Conservation (phyloP, 2,797 vertebrate genomes). For the Lacerta bilineata region DNA sequence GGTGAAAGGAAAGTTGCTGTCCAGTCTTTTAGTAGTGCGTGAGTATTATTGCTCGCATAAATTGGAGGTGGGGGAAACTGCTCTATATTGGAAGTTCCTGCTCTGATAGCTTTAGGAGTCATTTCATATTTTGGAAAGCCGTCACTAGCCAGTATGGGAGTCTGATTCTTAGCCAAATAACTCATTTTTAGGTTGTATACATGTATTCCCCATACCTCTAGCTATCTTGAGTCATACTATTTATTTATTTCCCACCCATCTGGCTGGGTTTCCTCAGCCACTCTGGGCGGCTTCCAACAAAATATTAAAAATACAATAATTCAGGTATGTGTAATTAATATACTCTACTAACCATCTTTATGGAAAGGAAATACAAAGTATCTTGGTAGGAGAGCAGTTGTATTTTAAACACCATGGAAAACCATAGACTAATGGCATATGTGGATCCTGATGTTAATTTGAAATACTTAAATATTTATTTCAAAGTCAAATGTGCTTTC, state of each 20-base stretch:
- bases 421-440: constrained; percentile 12
- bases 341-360: constrained; percentile 7
- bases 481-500: constrained; percentile 40
- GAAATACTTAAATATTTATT: constrained; percentile 31
- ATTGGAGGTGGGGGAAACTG: not conserved
- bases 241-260: no score
- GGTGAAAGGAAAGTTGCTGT: not conserved
- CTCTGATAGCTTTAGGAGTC: not conserved
- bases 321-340: not conserved
- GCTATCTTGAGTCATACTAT: not conserved
- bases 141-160: not conserved
- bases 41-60: not conserved
- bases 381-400: not conserved
- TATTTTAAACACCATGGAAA: constrained; percentile 36
- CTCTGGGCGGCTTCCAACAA: no score
- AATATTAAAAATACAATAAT: no score
- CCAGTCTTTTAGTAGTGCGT: not conserved
- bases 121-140: constrained; percentile 18
- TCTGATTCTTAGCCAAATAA: constrained; percentile 10
- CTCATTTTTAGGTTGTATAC: not conserved
- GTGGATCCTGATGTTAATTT: constrained; percentile 25
- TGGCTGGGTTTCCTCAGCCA: no score
- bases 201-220: not conserved
- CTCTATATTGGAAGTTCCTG: not conserved
- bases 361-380: constrained; percentile 16